Evolutionary conservation across 92 coral and sea anemone species (phyloP).

Genomic region (Heliopora coerulea): DNA sequence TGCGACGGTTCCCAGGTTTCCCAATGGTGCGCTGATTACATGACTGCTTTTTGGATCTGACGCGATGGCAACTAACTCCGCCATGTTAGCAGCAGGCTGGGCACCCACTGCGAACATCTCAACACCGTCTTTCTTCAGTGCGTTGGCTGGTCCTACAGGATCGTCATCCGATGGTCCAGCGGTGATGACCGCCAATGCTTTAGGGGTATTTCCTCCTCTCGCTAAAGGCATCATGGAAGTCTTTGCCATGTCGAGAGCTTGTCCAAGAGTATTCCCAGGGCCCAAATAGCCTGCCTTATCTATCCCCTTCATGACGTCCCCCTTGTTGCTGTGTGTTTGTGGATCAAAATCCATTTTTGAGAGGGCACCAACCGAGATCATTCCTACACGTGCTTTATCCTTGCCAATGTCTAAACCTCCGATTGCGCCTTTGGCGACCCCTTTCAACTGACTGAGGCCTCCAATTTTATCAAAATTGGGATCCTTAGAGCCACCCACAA

Average conservation of each 20-base stretch:
- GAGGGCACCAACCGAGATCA: not conserved
- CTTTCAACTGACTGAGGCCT: not conserved
- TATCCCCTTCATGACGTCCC: not conserved
- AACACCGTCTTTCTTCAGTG: not conserved
- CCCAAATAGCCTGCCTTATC: not conserved
- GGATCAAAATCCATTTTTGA: not conserved
- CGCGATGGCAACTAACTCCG: constrained; percentile 1
- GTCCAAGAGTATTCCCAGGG: not conserved
- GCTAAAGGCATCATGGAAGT: constrained; percentile 10
- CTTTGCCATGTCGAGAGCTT: constrained; percentile 13
- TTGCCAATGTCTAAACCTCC: constrained; percentile 1
- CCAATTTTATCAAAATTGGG: constrained; percentile 6
- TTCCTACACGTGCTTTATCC: constrained; percentile 10
- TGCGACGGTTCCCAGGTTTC: not conserved
- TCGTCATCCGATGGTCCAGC: constrained; percentile 8
- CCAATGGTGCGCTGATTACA: not conserved
- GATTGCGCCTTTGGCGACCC: not conserved
- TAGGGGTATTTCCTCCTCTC: not conserved
- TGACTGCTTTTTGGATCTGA: not conserved
- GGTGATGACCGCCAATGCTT: constrained; percentile 4
- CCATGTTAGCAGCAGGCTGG: not conserved
- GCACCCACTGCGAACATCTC: constrained; percentile 12
- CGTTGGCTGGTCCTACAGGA: constrained; percentile 7
- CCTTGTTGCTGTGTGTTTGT: not conserved
- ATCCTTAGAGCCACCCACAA: constrained; percentile 7